Conservation (phyloP, 2,797 vertebrate genomes). For the Chiloscyllium punctatum region DNA sequence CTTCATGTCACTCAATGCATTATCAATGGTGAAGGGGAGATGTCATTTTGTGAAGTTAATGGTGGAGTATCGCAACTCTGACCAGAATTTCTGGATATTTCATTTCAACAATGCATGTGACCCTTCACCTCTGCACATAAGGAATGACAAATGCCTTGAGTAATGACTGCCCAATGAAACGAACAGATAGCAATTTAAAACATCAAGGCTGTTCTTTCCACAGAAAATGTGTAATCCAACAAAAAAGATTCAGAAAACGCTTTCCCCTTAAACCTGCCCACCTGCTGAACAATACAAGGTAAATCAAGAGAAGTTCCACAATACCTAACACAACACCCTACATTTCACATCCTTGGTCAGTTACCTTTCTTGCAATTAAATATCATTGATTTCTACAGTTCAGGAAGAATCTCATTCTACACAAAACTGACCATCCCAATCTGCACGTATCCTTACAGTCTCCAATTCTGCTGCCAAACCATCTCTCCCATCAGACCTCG, state of each 20-base stretch:
- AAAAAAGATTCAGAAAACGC: background rate
- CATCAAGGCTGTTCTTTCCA: background rate
- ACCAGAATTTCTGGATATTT: background rate
- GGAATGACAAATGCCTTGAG: background rate
- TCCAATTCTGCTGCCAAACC: background rate
- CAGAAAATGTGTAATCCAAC: background rate
- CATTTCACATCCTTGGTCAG: background rate
- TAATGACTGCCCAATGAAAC: background rate
- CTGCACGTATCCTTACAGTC: background rate
- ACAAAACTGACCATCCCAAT: background rate
- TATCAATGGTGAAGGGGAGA: background rate
- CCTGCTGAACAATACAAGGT: background rate
- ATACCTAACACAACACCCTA: background rate
- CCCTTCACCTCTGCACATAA: background rate
- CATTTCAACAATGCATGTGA: background rate
- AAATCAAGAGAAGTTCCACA: constrained; percentile 20
- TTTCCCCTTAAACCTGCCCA: too few relatives aligned
- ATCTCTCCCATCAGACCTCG: background rate
- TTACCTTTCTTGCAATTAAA: background rate
- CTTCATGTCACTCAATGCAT: background rate
- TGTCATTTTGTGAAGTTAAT: background rate
- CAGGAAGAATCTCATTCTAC: background rate
- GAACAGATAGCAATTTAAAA: background rate
- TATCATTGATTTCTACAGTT: background rate
- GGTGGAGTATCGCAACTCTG: background rate